Evolutionary conservation across 2,888 invertebrate genomes (phyloP), one percentile per base, ranked within the genome.

Genomic region (Drosophila anomelani): DNA sequence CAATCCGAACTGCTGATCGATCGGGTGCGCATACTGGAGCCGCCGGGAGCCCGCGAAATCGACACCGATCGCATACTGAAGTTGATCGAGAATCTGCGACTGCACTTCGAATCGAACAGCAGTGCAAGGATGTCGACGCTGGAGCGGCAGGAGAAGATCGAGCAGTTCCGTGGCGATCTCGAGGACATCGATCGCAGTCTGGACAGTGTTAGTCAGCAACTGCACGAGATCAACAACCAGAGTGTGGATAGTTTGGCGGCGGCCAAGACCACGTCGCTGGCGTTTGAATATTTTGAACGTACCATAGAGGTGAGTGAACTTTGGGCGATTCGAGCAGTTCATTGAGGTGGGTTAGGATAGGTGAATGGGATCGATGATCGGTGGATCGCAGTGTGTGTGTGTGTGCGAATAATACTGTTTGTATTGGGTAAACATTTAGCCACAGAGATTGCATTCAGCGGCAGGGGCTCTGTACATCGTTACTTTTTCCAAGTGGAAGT

Each of bases 271-370:
- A 95, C 95, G 49, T 95, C 95, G 8, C 93, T 94, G 78, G 95
- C 96, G 38, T 97, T 96, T 90, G 94, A 94, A 74, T 95, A 95
- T 85, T 96, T 97, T 91, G 96, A 97, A 92, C 95, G 95, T 91
- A 96, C 96, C 59, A 95, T 96, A 78, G 94, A 95, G 93, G 96
- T 96, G 93, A 93, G 93, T 92, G 77, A 75, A 62, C 83, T 75
- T 20, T 41, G 4, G 20, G 20, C 53, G 23, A 23, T 49, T 15
- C 41, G 20, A 34, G 34, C n/a, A 46, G 36, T 12, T 29, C 39
- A 63, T 55, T 43, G 36, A 71, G 70, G 70, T 68, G 67, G 69
- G 56, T 55, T 67, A 67, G 46, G 57, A 39, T 12, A 26, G 26
- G 23, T 23, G 23, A 3, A 23, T 23, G 23, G 46, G 57, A 39